phyloP scores from a whole-genome alignment of 1,140 invertebrate genomes.

The Sminthurides bifidus region DNA sequence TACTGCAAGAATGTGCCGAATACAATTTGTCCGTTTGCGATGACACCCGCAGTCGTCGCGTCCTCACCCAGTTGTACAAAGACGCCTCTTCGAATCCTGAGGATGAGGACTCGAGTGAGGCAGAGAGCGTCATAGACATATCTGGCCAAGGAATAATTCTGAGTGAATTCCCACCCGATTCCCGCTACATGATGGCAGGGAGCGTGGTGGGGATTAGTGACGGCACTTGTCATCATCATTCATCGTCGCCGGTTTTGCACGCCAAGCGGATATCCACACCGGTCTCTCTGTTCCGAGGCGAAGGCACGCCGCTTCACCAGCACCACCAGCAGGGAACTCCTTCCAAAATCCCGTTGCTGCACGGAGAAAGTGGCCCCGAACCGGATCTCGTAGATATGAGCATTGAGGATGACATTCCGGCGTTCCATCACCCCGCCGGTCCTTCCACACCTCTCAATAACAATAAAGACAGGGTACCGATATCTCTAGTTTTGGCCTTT shows the following conservation, averaged over 20 bases:
- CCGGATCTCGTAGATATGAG: slow-evolving; percentile 34
- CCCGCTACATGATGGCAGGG: not conserved
- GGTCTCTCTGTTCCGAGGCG: too few species aligned
- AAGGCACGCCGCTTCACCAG: not conserved
- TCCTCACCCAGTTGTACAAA: slow-evolving; percentile 19
- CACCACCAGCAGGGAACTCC: slow-evolving; percentile 46
- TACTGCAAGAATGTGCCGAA: slow-evolving; percentile 36
- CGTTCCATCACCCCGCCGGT: not conserved
- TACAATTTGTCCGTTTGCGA: slow-evolving; percentile 34
- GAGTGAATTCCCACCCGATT: not conserved
- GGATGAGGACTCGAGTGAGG: slow-evolving; percentile 35
- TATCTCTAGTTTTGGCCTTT: slow-evolving; percentile 55
- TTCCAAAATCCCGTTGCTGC: slow-evolving; percentile 55
- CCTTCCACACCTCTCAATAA: too few species aligned
- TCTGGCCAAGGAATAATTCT: not conserved
- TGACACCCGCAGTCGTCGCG: slow-evolving; percentile 28
- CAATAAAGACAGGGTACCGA: slow-evolving; percentile 48
- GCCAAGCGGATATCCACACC: too few species aligned
- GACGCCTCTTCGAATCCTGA: not conserved
- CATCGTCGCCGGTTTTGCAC: not conserved
- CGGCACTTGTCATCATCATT: not conserved
- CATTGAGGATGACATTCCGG: slow-evolving; percentile 1
- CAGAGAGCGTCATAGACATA: slow-evolving; percentile 33
- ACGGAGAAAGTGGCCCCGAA: slow-evolving; percentile 32
- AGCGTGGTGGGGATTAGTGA: not conserved